phyloP scores from a whole-genome alignment of 1,140 invertebrate species.

The Zaprionus gabonicus region DNA sequence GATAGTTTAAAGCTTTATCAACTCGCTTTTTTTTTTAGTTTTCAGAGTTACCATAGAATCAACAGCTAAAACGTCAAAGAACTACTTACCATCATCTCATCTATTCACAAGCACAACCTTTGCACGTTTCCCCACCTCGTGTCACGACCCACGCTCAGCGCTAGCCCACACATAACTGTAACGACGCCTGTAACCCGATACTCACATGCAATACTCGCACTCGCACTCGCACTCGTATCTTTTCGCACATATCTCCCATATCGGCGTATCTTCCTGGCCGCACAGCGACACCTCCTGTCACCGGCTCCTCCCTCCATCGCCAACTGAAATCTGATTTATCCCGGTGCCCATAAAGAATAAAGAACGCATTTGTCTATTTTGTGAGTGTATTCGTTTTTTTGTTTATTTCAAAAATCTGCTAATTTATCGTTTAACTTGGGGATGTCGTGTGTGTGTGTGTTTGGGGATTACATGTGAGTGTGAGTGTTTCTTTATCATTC shows the following conservation, averaged over 20 bases:
- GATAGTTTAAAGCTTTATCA: too few relatives aligned
- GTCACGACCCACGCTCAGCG: background rate
- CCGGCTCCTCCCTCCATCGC: background rate
- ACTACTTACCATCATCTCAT: too few relatives aligned
- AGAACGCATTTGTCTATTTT: conserved; percentile 55
- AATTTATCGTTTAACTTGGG: conserved; percentile 64
- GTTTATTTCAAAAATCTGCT: conserved; percentile 39
- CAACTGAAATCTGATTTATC: conserved; percentile 57
- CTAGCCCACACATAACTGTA: background rate
- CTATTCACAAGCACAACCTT: too few relatives aligned
- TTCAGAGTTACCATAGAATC: too few relatives aligned
- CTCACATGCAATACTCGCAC: background rate
- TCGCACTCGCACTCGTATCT: too few relatives aligned
- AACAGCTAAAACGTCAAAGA: too few relatives aligned
- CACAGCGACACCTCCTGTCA: conserved; percentile 2
- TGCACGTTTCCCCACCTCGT: background rate
- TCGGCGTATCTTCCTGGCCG: conserved; percentile 4
- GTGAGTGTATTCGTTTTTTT: conserved; percentile 35
- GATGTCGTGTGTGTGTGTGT: conserved; percentile 34
- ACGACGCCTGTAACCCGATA: conserved; percentile 1
- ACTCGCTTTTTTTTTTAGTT: too few relatives aligned
- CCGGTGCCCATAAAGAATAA: conserved; percentile 55
- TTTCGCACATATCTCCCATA: background rate
- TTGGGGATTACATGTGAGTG: conserved; percentile 51
- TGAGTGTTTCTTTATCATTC: conserved; percentile 40